Percentiles rank a stretch among this genome's conserved stretches.
Evolutionary conservation across 2,888 invertebrate species (phyloP).

Genomic region (Brachyopa scutellaris): DNA sequence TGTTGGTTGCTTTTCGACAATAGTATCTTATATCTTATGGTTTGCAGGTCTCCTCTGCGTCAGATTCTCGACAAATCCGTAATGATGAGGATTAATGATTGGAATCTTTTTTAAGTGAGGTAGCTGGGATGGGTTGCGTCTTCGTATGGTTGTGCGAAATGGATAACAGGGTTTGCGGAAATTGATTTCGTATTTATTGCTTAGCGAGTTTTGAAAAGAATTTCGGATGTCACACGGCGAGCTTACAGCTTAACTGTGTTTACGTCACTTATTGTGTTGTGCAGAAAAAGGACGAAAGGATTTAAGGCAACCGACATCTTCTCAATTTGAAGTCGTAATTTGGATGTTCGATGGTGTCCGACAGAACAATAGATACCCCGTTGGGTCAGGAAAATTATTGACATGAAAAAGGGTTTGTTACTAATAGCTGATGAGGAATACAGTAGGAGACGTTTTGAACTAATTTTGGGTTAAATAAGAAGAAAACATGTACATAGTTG

Average conservation of each 20-base stretch:
- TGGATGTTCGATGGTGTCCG: conserved; percentile 2
- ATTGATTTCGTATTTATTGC: conserved; percentile 54
- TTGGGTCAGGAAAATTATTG: too few relatives aligned
- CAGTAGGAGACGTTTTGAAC: too few relatives aligned
- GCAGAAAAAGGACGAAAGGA: not conserved
- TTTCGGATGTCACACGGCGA: conserved; percentile 24
- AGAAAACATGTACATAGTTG: too few relatives aligned
- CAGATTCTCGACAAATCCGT: conserved; percentile 63
- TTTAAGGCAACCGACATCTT: conserved; percentile 29
- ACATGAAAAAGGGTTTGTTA: too few relatives aligned
- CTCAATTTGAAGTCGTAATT: conserved; percentile 28
- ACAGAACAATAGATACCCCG: too few relatives aligned
- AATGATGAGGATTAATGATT: conserved; percentile 71
- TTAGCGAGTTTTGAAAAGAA: conserved; percentile 16
- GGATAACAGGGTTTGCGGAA: conserved; percentile 61
- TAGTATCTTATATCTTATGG: conserved; percentile 23
- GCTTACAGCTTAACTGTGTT: conserved; percentile 31
- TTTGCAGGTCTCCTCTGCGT: conserved; percentile 32
- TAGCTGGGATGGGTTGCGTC: not conserved
- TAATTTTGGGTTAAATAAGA: too few relatives aligned
- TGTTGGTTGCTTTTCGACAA: conserved; percentile 36
- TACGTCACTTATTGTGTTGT: conserved; percentile 25
- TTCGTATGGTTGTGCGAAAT: conserved; percentile 33
- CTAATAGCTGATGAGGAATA: too few relatives aligned
- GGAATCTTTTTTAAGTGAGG: conserved; percentile 38